Evolutionary conservation across 2,113 vertebrate genomes (phyloP), one percentile per base, ranked within the genome.

Genomic region (Rhynchopsitta pachyrhyncha): DNA sequence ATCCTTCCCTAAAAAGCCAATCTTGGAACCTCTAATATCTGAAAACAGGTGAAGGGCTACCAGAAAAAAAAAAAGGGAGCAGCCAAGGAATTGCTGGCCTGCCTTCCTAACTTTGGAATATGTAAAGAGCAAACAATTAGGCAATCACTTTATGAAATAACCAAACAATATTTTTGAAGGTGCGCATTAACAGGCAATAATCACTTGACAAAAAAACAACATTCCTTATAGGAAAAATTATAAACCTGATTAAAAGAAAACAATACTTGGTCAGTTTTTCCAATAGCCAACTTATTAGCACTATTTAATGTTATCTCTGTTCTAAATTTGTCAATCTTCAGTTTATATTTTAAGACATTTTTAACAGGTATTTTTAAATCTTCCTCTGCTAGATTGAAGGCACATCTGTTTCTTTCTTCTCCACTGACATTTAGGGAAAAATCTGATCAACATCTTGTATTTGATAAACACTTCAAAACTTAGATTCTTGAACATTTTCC

Each of bases 381-480:
- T 71, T 53, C 19, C 14, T 63, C 31, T 71, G 33, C 55, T 82
- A 74, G 41, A 75, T 6, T 74, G 77, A 93, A 83, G 57, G 13
- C 47, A 80, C 24, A 76, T 80, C 68, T 89, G 15, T 53, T 89
- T 47, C 33, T 63, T 86, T 52, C 42, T 63, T 33, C 46, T 86
- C 52, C 13, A 24, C 20, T 89, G 88, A 80, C 77, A 76, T 80
- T 67, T 93, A 68, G 41, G 55, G 62, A 28, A 86, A 84, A 88
- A 91, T 50, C 53, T 68, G 66, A 91, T 91, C 49, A 82, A 31
- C 31, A 66, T 35, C 49, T 52, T 85, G 44, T 82, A 37, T 93
- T 88, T 91, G 66, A 91, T 42, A 91, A 93, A 86, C 53, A 88
- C 70, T 86, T 94, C 50, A 91, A 96, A 78, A 86, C 55, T 62